phyloP scores from a whole-genome alignment of 2,113 vertebrate species.

The Dendrocopos noguchii region DNA sequence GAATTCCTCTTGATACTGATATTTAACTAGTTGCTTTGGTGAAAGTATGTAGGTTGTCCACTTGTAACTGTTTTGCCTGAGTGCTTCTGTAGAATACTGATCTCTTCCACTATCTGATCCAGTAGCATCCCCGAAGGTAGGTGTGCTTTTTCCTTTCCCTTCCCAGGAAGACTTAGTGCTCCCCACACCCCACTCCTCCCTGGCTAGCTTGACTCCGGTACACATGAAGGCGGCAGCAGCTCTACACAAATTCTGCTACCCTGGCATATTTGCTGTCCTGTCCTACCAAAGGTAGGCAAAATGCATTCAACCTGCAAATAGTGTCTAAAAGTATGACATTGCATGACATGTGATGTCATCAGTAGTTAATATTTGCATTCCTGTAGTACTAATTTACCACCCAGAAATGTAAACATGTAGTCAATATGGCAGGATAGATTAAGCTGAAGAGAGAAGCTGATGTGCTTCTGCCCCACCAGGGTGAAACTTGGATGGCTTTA shows the following conservation, averaged over 20 bases:
- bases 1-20: not conserved
- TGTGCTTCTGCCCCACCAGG: not conserved
- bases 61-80: not conserved
- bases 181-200: not conserved
- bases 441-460: not conserved
- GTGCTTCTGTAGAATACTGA: not conserved
- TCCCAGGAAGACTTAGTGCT: not conserved
- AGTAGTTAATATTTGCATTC: not conserved
- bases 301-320: not conserved
- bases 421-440: not conserved
- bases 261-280: not conserved
- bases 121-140: not conserved
- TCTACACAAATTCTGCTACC: not conserved
- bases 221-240: not conserved
- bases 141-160: not conserved
- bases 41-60: not conserved
- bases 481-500: not conserved
- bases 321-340: not conserved
- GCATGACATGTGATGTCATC: not conserved
- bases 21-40: not conserved
- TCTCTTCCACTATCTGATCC: not conserved
- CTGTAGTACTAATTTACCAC: not conserved
- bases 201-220: not conserved
- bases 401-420: not conserved
- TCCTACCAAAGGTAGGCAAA: not conserved